These are phyloP conservation scores for Agapornis roseicollis DNA, from an alignment of 2,113 vertebrate species.

Conservation along the genomic window DNA sequence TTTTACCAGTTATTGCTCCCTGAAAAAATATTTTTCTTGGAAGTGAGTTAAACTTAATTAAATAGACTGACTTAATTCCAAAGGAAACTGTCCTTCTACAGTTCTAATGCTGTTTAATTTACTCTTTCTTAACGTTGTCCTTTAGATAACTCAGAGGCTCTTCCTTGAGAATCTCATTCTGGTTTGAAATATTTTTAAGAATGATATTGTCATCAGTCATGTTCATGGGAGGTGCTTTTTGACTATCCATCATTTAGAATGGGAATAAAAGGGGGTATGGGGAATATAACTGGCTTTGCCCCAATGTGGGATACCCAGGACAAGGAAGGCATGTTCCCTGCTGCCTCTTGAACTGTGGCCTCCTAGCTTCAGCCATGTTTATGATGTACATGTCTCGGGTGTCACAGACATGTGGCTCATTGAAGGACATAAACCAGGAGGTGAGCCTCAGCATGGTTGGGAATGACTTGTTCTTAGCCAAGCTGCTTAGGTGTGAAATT, in stretches of 20 bases:
- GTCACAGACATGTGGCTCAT: neutral
- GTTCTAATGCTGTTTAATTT: neutral
- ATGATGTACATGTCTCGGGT: too few relatives aligned
- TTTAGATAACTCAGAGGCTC: neutral
- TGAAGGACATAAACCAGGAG: neutral
- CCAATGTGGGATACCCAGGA: accelerated
- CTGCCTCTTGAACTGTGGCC: neutral
- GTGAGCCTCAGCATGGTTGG: neutral
- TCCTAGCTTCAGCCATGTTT: neutral
- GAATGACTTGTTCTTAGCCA: neutral
- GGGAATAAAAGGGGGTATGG: neutral
- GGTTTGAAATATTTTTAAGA: neutral
- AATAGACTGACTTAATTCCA: neutral
- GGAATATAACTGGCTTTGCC: neutral
- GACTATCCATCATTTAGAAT: neutral
- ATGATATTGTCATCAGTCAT: neutral
- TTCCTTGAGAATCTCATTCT: neutral
- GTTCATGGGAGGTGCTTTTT: neutral
- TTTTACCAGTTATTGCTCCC: neutral
- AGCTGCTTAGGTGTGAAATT: neutral
- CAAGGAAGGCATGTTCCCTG: neutral
- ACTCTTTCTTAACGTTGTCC: neutral
- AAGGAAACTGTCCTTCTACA: neutral
- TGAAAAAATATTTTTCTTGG: neutral
- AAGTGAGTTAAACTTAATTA: neutral